These are phyloP conservation scores for Aix galericulata DNA, from an alignment of 2,113 vertebrate species.

Conservation along the genomic window DNA sequence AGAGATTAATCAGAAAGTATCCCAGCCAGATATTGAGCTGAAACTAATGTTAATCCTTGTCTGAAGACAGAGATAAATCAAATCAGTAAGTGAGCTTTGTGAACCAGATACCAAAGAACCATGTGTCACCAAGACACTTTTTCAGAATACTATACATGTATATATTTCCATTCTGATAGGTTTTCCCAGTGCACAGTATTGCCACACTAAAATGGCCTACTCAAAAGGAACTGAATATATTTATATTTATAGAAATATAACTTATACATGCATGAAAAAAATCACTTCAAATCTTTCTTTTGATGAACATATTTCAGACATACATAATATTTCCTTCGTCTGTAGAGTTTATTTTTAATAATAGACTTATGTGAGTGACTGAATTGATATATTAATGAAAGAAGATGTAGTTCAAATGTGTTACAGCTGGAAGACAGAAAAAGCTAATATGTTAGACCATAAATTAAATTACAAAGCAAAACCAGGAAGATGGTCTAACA, in stretches of 20 bases:
- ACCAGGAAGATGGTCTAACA: not conserved
- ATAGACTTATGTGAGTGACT: not conserved
- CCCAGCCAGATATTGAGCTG: not conserved
- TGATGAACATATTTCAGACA: not conserved
- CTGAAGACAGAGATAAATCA: not conserved
- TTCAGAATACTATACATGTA: not conserved
- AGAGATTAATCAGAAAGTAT: not conserved
- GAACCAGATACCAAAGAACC: not conserved
- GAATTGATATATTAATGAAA: not conserved
- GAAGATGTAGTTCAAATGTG: not conserved
- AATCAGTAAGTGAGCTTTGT: not conserved
- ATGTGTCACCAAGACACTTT: not conserved
- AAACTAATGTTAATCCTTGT: not conserved
- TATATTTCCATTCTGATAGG: not conserved
- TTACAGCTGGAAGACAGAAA: not conserved
- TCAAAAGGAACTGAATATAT: not conserved
- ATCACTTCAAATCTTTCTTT: not conserved
- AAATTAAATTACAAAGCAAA: not conserved
- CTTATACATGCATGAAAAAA: not conserved
- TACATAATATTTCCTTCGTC: not conserved
- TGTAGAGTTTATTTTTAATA: not conserved
- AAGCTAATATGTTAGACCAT: not conserved
- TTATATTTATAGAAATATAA: not conserved
- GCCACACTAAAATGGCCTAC: not conserved
- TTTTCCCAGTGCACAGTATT: not conserved